Evolutionary conservation across 2,113 vertebrate species (phyloP).

Genomic region (Cottus gobio): DNA sequence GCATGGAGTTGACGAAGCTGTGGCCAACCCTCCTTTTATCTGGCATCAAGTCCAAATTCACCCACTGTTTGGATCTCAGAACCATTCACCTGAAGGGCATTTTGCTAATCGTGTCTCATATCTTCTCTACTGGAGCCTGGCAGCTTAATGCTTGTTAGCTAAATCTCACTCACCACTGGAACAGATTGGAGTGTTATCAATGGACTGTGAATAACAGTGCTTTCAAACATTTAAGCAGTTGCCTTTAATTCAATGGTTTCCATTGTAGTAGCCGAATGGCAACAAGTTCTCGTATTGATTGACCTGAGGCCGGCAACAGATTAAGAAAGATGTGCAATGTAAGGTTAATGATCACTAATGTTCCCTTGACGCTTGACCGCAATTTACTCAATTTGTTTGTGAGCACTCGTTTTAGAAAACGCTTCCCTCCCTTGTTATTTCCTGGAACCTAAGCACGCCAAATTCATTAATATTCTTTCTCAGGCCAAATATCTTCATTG

Average conservation of each 20-base stretch:
- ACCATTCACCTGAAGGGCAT: conserved; percentile 32
- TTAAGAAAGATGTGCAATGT: conserved; percentile 33
- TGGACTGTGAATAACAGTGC: conserved; percentile 16
- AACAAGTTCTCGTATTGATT: conserved; percentile 35
- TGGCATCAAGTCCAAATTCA: conserved; percentile 42
- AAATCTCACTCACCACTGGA: conserved; percentile 41
- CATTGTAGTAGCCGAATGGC: conserved; percentile 25
- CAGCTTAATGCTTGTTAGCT: conserved; percentile 41
- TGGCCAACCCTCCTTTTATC: conserved; percentile 42
- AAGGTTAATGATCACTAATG: conserved; percentile 54
- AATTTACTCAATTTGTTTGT: conserved; percentile 41
- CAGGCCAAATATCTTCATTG: conserved; percentile 62
- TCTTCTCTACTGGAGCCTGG: conserved; percentile 32
- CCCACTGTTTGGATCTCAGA: conserved; percentile 38
- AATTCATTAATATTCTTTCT: conserved; percentile 65
- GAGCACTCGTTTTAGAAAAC: conserved; percentile 28
- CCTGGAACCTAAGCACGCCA: conserved; percentile 19
- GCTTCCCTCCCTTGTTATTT: conserved; percentile 13
- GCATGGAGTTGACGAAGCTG: conserved; percentile 45
- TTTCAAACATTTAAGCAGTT: conserved; percentile 49
- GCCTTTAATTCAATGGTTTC: conserved; percentile 18
- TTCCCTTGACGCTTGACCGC: conserved; percentile 11
- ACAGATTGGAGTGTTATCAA: conserved; percentile 29
- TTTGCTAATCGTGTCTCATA: conserved; percentile 52
- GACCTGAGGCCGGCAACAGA: conserved; percentile 39